Conservation (phyloP, 2,113 vertebrate species). For the Noctilio leporinus region DNA sequence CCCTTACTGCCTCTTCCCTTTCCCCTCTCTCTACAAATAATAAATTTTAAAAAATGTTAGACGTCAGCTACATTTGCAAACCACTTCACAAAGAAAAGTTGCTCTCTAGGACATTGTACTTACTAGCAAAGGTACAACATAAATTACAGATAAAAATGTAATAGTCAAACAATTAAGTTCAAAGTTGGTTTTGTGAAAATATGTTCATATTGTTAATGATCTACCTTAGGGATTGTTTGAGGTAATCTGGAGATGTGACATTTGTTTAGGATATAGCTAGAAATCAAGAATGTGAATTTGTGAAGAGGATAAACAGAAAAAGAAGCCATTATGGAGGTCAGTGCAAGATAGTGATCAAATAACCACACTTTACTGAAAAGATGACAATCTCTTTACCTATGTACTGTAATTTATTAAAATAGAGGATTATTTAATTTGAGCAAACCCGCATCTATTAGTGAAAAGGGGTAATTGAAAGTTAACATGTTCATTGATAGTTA, state of each 20-base stretch:
- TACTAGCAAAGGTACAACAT: background rate
- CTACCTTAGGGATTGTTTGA: background rate
- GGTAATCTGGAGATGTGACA: background rate
- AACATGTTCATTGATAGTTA: background rate
- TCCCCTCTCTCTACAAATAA: too few relatives aligned
- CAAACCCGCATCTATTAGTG: background rate
- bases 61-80: background rate
- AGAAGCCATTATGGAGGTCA: background rate
- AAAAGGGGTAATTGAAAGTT: background rate
- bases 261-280: background rate
- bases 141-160: background rate
- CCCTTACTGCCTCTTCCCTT: too few relatives aligned
- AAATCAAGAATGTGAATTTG: background rate
- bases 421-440: background rate
- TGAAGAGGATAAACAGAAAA: slow-evolving; percentile 4
- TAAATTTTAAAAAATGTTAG: too few relatives aligned
- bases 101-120: background rate
- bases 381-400: background rate
- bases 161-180: background rate
- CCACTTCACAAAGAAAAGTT: background rate
- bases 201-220: background rate
- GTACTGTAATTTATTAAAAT: background rate
- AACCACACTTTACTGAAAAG: background rate
- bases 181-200: background rate
- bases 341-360: background rate